Evolutionary conservation across 2,113 vertebrate genomes (phyloP).

Genomic region (Otocyon megalotis): DNA sequence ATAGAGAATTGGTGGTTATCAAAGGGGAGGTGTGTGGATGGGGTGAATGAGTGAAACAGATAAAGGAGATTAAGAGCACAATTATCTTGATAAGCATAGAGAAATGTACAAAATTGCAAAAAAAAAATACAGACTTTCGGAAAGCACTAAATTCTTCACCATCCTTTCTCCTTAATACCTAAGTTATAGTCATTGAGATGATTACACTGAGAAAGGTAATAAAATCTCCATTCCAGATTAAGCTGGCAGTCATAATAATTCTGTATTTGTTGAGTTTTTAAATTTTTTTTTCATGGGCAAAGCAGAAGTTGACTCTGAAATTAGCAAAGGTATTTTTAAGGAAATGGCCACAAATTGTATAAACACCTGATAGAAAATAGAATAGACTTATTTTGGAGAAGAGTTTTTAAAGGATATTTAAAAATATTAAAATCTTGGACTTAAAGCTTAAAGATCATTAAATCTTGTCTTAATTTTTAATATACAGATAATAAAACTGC

Average conservation of each 20-base stretch:
- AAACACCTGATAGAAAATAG: not conserved
- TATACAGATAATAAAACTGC: not conserved
- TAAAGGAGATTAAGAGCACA: not conserved
- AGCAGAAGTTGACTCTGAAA: conserved; percentile 34
- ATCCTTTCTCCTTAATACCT: not conserved
- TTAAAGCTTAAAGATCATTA: not conserved
- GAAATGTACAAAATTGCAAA: not conserved
- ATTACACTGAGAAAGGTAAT: not conserved
- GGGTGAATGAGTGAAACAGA: not conserved
- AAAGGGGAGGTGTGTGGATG: not conserved
- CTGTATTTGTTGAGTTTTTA: not conserved
- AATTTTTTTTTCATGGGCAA: not conserved
- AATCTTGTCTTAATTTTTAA: not conserved
- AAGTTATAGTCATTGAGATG: not conserved
- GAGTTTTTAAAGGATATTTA: not conserved
- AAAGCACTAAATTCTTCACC: not conserved
- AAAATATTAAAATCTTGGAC: conserved; percentile 12
- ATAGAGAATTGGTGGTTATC: not conserved
- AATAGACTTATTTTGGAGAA: not conserved
- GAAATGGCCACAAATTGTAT: not conserved
- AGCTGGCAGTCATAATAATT: not conserved
- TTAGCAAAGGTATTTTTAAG: not conserved
- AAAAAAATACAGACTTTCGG: not conserved
- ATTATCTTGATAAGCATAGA: not conserved
- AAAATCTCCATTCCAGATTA: not conserved